Conservation (phyloP, 2,113 vertebrate species). For the Corythaeola cristata region DNA sequence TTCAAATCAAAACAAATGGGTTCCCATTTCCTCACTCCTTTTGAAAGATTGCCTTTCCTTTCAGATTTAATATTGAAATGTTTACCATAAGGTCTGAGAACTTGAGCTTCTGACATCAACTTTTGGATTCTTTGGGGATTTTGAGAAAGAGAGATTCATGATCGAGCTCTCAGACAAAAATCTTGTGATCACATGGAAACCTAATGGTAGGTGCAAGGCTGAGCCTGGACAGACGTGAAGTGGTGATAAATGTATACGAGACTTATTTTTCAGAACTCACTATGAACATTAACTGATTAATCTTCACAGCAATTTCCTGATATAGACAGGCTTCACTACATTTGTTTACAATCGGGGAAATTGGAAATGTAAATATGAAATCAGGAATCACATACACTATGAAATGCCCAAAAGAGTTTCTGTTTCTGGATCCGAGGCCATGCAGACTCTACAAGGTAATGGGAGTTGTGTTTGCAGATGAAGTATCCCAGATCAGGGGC, state of each 20-base stretch:
- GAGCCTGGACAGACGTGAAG: background rate
- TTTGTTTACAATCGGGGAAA: background rate
- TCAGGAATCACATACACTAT: background rate
- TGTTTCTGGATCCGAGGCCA: background rate
- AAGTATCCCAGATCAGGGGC: background rate
- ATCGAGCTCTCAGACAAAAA: background rate
- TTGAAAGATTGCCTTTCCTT: background rate
- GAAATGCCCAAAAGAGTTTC: background rate
- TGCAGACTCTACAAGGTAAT: rapidly evolving
- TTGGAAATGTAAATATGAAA: background rate
- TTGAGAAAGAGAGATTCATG: background rate
- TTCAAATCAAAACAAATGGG: background rate
- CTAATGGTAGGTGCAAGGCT: background rate
- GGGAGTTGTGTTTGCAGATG: background rate
- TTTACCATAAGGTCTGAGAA: background rate
- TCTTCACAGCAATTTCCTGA: background rate
- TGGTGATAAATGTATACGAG: background rate
- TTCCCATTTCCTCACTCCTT: background rate
- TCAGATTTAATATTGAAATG: background rate
- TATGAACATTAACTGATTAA: background rate
- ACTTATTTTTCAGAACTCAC: background rate
- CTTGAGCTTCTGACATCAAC: background rate
- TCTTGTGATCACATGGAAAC: background rate
- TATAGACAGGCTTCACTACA: background rate
- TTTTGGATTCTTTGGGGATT: background rate